A percentile compares a stretch with the other conserved stretches of the same genome.
Conservation (phyloP, 2,113 vertebrate genomes). For the Beaufortia kweichowensis region DNA sequence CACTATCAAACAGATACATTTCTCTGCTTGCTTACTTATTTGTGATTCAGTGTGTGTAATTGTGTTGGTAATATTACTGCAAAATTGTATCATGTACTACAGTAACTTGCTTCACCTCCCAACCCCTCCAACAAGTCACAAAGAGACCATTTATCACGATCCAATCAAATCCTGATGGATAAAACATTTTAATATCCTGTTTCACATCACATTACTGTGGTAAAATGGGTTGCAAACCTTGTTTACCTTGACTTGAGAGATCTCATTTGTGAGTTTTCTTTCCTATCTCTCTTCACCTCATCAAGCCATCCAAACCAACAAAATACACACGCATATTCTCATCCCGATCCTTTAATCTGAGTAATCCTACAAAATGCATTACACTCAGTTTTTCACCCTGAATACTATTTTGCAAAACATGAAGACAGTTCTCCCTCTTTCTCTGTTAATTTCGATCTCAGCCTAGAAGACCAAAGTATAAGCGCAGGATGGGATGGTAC, state of each 20-base stretch:
- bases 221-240: background rate
- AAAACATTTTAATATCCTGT: background rate
- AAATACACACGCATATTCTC: background rate
- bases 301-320: background rate
- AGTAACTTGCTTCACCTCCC: too few species aligned
- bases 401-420: conserved; percentile 14
- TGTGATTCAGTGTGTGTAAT: too few species aligned
- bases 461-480: background rate
- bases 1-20: too few species aligned
- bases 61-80: too few species aligned
- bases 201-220: background rate
- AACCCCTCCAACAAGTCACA: too few species aligned
- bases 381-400: background rate
- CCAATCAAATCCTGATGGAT: too few species aligned
- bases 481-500: background rate
- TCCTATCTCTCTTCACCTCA: conserved; percentile 3
- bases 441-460: conserved; percentile 1
- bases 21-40: too few species aligned
- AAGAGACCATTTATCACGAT: too few species aligned
- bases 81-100: too few species aligned
- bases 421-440: background rate
- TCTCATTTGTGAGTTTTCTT: background rate
- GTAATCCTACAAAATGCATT: conserved; percentile 48
- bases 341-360: conserved; percentile 47
- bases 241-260: background rate